phyloP scores from a whole-genome alignment of 2,113 vertebrate species.

The Rhynchomys soricoides region DNA sequence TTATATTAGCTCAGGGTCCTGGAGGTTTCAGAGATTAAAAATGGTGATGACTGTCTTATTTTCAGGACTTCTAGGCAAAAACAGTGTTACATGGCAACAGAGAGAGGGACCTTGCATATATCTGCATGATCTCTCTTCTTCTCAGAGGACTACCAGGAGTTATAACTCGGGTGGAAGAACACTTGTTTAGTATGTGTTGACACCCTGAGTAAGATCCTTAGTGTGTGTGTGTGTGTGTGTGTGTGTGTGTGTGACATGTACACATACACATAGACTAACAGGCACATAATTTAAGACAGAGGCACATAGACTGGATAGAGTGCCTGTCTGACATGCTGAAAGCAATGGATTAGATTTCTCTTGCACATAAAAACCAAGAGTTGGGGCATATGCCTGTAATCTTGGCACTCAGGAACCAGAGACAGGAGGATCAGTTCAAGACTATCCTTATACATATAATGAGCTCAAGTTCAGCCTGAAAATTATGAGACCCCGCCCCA shows the following conservation, averaged over 20 bases:
- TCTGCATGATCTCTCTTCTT: not conserved
- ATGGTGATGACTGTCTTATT: not conserved
- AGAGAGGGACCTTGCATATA: not conserved
- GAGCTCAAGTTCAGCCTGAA: not conserved
- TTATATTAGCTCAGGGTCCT: slow-evolving; percentile 1
- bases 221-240: not conserved
- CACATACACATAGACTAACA: not conserved
- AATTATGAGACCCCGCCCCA: not conserved
- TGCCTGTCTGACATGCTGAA: not conserved
- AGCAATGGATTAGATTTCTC: not conserved
- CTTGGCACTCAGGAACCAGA: not conserved
- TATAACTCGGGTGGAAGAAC: not conserved
- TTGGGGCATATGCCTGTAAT: too few relatives aligned
- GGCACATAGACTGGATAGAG: not conserved
- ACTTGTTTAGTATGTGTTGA: not conserved
- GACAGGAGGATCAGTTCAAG: not conserved
- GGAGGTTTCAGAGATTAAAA: not conserved
- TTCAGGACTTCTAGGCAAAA: not conserved
- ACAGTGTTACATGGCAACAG: not conserved
- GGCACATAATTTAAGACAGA: not conserved
- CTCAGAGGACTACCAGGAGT: not conserved
- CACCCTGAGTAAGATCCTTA: not conserved
- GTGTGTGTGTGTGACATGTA: not conserved
- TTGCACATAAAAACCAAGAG: not conserved
- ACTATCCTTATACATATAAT: too few relatives aligned